Evolutionary conservation across 2,888 invertebrate genomes (phyloP).

Genomic region (Leucophenga maculata): DNA sequence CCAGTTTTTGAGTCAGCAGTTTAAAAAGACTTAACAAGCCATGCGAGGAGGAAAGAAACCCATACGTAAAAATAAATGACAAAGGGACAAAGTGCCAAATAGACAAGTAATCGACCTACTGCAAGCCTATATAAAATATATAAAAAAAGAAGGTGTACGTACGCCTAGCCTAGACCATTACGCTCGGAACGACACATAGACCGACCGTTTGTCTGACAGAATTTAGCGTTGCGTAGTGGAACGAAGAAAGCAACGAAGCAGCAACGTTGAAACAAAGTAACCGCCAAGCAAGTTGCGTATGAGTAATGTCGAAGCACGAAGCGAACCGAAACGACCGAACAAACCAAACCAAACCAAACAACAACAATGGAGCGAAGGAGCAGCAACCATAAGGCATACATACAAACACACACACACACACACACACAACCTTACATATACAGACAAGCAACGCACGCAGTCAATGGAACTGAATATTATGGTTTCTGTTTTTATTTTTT

Average conservation of each 20-base stretch:
- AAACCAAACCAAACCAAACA: constrained; percentile 56
- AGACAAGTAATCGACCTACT: too few relatives aligned
- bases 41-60: too few relatives aligned
- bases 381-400: too few relatives aligned
- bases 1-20: too few relatives aligned
- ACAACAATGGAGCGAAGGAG: constrained; percentile 53
- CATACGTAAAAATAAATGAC: too few relatives aligned
- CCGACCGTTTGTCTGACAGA: not conserved
- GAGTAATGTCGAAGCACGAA: constrained; percentile 31
- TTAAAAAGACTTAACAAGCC: too few relatives aligned
- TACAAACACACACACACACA: constrained; percentile 29
- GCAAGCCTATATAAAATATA: too few relatives aligned
- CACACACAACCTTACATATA: constrained; percentile 24
- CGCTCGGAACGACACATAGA: too few relatives aligned
- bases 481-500: not conserved
- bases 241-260: not conserved
- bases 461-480: constrained; percentile 14
- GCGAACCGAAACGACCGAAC: constrained; percentile 40
- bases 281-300: constrained; percentile 9
- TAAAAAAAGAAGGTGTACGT: too few relatives aligned
- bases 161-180: too few relatives aligned
- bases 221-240: not conserved
- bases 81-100: too few relatives aligned
- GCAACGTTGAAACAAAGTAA: constrained; percentile 20
- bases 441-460: constrained; percentile 18